Conservation (phyloP, 2,113 vertebrate genomes). For the Pagrus major region DNA sequence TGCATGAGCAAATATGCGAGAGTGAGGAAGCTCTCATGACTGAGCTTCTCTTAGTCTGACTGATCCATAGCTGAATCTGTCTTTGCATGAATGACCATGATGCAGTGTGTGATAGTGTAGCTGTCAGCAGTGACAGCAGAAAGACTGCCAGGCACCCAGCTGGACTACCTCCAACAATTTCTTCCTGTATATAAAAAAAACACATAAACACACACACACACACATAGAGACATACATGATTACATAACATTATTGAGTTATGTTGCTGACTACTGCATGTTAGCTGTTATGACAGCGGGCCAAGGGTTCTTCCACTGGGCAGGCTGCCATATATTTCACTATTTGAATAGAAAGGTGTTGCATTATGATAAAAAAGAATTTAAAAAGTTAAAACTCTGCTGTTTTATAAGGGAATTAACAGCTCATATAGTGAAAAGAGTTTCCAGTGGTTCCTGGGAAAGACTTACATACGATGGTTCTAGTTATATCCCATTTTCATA, state of each 20-base stretch:
- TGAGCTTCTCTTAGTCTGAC: conserved; percentile 51
- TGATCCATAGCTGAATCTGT: conserved; percentile 69
- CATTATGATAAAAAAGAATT: not conserved
- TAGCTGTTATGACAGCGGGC: not conserved
- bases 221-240: not conserved
- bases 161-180: conserved; percentile 44
- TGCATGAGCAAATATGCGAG: conserved; percentile 38
- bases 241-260: conserved; percentile 39
- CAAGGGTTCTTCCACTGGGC: conserved; percentile 13
- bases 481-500: not conserved
- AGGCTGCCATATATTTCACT: not conserved
- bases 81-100: conserved; percentile 71
- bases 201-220: not conserved
- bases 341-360: not conserved
- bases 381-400: not conserved
- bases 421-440: not conserved
- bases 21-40: conserved; percentile 37
- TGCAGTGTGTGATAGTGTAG: conserved; percentile 60
- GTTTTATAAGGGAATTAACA: not conserved
- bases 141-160: conserved; percentile 54
- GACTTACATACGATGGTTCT: not conserved
- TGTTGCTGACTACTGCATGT: conserved; percentile 35
- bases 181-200: conserved; percentile 13
- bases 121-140: conserved; percentile 54
- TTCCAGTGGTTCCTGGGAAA: not conserved